These are phyloP conservation scores for Mamestra brassicae DNA, from an alignment of 2,888 invertebrate species.

Conservation along the genomic window DNA sequence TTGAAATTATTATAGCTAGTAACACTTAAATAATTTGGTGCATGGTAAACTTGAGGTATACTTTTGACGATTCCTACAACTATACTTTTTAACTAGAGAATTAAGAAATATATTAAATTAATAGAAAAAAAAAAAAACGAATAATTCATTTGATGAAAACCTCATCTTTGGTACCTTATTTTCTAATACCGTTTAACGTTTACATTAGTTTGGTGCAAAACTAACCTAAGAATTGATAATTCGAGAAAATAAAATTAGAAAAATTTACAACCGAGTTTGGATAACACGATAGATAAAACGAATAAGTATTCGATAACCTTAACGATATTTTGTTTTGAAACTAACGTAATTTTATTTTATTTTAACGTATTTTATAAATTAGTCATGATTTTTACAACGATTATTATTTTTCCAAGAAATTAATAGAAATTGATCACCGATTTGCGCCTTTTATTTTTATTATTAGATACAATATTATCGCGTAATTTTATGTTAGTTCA, in stretches of 20 bases:
- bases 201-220: constrained; percentile 83
- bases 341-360: neutral
- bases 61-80: constrained; percentile 73
- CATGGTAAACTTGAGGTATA: constrained; percentile 90
- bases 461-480: constrained; percentile 45
- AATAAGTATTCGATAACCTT: constrained; percentile 5
- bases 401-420: constrained; percentile 7
- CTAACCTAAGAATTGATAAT: constrained; percentile 55
- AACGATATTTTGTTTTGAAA: constrained; percentile 17
- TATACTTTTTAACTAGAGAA: constrained; percentile 68
- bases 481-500: constrained; percentile 49
- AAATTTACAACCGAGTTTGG: constrained; percentile 54
- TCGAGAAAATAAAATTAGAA: constrained; percentile 56
- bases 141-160: constrained; percentile 89
- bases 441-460: constrained; percentile 37
- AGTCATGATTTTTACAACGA: constrained; percentile 17
- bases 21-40: constrained; percentile 88
- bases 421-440: constrained; percentile 23
- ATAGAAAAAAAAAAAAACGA: constrained; percentile 80
- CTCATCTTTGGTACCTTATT: constrained; percentile 87
- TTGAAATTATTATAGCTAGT: constrained; percentile 80
- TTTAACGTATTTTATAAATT: constrained; percentile 5
- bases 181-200: constrained; percentile 83
- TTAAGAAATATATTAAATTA: constrained; percentile 81
- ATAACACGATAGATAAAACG: constrained; percentile 23